A percentile compares a stretch with the other conserved stretches of the same genome.
Evolutionary conservation across 2,797 vertebrate genomes (phyloP).

Genomic region (Alfaro cultratus): DNA sequence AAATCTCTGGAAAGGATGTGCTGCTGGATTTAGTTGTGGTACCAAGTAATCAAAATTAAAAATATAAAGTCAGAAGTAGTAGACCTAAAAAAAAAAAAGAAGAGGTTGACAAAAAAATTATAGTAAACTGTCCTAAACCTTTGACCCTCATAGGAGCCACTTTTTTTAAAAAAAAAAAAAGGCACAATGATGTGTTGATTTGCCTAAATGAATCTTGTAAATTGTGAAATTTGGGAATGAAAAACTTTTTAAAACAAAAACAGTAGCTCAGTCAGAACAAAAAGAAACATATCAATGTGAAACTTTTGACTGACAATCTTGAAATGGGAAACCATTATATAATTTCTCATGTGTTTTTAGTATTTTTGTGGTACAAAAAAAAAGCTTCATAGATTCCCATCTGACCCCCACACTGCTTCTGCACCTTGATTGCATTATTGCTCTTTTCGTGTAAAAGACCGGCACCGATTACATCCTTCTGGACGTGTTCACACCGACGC

Average conservation of each 20-base stretch:
- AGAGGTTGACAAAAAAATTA: not conserved
- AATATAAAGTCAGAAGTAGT: not conserved
- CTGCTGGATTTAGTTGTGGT: not conserved
- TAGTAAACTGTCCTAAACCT: not conserved
- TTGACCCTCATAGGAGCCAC: not conserved
- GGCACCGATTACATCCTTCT: slow-evolving; percentile 22
- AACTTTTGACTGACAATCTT: not conserved
- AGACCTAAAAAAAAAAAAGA: not conserved
- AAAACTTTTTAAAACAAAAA: not conserved
- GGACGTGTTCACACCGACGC: not conserved
- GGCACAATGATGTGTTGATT: not conserved
- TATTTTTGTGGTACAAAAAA: slow-evolving; percentile 19
- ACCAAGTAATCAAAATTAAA: not conserved
- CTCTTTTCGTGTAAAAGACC: slow-evolving; percentile 35
- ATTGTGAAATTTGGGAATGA: not conserved
- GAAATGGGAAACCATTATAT: not conserved
- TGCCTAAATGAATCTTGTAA: not conserved
- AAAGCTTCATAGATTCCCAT: slow-evolving; percentile 7
- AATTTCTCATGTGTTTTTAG: not conserved
- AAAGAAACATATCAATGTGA: not conserved
- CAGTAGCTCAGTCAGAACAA: not conserved
- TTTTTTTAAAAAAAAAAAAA: not conserved
- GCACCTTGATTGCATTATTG: slow-evolving; percentile 12
- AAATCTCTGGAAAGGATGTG: not conserved
- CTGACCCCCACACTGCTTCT: not conserved